Evolutionary conservation across 2,113 vertebrate species (phyloP), one percentile per base, ranked within the genome.

Genomic region (Parotia lawesii): DNA sequence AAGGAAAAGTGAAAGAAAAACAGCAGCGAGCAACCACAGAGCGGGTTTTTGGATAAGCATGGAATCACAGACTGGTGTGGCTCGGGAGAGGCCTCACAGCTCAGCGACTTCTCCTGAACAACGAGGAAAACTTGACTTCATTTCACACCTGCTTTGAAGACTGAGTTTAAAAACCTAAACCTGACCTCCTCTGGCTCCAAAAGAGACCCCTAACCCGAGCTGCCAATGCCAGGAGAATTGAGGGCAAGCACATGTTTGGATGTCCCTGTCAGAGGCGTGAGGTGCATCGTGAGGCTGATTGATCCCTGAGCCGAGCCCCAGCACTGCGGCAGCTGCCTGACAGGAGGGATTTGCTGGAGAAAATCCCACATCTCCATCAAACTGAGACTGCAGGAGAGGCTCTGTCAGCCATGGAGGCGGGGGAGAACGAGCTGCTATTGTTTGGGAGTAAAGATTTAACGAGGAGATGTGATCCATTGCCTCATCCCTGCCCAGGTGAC

Each of bases 181-280:
- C 76, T 45, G 44, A 42, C 72, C 22, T 28, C 79, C 58, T 51
- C 70, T 13, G 66, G 65, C 78, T 96, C 66, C 94, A 57, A 90
- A 85, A 88, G 78, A 37, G 94, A 84, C 89, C 79, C 96, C 84
- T 62, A 74, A 89, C 57, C 80, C 60, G 38, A 51, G 72, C 60
- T 65, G 93, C 56, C 80, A 91, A 94, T 51, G 87, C 92, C 94
- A 94, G n/a, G 91, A 87, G 76, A 89, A 90, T 25, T 81, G 93
- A 88, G 95, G 90, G 61, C 72, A 77, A 97, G 61, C 84, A 73
- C 61, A 38, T 33, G 80, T 73, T 38, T 89, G 75, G 90, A 44
- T 93, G 97, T 86, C 93, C 90, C 94, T 90, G 88, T 79, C 90
- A 87, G 24, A 40, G 40, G 71, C 60, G 51, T 76, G 86, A 91